phyloP scores from a whole-genome alignment of 1,140 invertebrate species.

The Drosophila paulistorum region DNA sequence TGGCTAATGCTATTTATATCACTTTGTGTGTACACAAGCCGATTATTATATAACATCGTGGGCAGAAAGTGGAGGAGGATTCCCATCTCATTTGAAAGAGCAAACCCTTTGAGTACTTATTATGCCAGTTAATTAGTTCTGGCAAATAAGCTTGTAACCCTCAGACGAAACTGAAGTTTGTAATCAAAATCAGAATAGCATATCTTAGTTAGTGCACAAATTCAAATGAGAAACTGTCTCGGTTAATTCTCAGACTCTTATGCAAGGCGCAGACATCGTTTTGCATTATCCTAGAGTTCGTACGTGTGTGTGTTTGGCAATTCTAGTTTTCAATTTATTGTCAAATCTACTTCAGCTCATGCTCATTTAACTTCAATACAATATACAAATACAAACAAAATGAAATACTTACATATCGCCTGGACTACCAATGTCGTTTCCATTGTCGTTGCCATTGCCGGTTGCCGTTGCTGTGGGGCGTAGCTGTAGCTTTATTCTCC shows the following conservation, averaged over 20 bases:
- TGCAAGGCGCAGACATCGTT: conserved; percentile 1
- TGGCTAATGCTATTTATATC: background rate
- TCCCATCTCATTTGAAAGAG: background rate
- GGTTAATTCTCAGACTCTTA: background rate
- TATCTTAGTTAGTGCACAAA: conserved; percentile 4
- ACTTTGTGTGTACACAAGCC: background rate
- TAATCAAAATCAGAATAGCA: background rate
- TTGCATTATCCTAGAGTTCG: background rate
- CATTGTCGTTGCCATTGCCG: too few species aligned
- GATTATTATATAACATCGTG: background rate
- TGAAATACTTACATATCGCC: conserved; percentile 1
- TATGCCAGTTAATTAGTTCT: conserved; percentile 3
- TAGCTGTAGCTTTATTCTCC: background rate
- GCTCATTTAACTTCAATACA: conserved; percentile 57
- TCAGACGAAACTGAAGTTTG: background rate
- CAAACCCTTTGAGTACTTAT: conserved; percentile 2
- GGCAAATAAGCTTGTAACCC: background rate
- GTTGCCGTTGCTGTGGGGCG: conserved; percentile 1
- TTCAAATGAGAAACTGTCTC: background rate
- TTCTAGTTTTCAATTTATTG: conserved; percentile 45
- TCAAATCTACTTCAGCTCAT: conserved; percentile 50
- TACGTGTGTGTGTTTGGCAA: conserved; percentile 6
- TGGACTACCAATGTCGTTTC: conserved; percentile 2
- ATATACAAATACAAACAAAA: conserved; percentile 36
- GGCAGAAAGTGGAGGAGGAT: background rate